Percentiles rank a stretch among this genome's conserved stretches.
Conservation (phyloP, 1,140 invertebrate species). For the Drosophila punjabiensis region DNA sequence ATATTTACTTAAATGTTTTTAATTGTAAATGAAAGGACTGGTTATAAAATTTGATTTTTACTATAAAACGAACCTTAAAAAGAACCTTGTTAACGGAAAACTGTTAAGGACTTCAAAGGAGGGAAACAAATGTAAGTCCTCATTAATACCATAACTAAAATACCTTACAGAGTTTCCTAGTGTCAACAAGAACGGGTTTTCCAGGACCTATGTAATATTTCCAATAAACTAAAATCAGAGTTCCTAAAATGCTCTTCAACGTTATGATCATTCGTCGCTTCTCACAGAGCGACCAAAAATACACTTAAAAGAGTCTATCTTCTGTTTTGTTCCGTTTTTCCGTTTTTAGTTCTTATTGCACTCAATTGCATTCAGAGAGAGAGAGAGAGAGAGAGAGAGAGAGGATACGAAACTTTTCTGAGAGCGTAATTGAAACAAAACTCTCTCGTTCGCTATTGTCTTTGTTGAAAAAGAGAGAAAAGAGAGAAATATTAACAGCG, state of each 20-base stretch:
- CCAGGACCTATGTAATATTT: no score
- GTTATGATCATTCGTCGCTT: neutral
- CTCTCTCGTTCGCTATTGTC: neutral
- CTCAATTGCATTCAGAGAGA: neutral
- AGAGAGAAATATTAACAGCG: no score
- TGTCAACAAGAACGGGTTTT: no score
- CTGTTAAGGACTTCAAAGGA: neutral
- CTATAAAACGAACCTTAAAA: no score
- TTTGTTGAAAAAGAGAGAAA: neutral
- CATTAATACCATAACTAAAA: no score
- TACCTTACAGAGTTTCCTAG: no score
- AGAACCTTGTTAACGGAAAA: neutral
- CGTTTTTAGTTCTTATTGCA: neutral
- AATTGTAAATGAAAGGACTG: neutral
- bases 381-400: no score
- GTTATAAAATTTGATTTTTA: neutral
- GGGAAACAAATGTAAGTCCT: neutral
- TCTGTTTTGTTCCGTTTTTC: neutral
- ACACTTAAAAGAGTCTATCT: neutral
- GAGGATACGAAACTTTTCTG: neutral
- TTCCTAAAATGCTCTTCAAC: neutral
- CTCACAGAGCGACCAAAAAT: neutral
- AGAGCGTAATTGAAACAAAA: neutral
- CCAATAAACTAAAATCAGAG: neutral
- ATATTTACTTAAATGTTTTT: neutral